Evolutionary conservation across 2,797 vertebrate genomes (phyloP), one percentile per base, ranked within the genome.

Genomic region (Epinephelus awoara): DNA sequence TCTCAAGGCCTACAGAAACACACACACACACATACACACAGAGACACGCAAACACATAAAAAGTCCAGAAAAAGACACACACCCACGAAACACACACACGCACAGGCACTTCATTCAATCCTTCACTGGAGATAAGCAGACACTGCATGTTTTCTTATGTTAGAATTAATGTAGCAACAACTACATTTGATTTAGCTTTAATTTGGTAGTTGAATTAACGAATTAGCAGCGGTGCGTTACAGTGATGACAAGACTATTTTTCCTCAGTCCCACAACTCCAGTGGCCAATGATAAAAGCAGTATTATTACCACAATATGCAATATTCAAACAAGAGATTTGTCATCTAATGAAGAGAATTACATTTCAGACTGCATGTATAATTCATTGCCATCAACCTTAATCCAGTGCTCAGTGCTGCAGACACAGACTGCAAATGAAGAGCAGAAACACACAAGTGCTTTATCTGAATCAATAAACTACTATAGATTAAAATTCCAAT

Each of bases 261-360:
- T 89, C 83, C 78, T 84, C 75, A 55, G 80, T 77, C 69, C 75
- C 87, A 55, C 79, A 75, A 87, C 77, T 86, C 78, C 62, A 78
- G 69, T 78, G 77, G 83, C 86, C 84, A 80, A 86, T 90, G 90
- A 93, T 92, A 89, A 94, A 92, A 91, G 89, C 87, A 84, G 84
- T 90, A 88, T 92, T 93, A 94, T 94, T 91, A 94, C 88, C 89
- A 89, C 87, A 93, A 88, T 92, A 89, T 93, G 89, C 90, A 91
- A 91, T 91, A 95, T 94, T 94, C 91, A 94, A 94, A 93, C 91
- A 89, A 90, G 87, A 89, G 85, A 92, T 94, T 90, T 94, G 88
- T 94, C 92, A 93, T 93, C 90, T 94, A 93, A 93, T 95, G 89
- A 92, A 93, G 90, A 94, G 88, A 94, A 94, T 93, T 93, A 92